Conservation (phyloP, 2,888 invertebrate species). For the Meiosimyza decipiens region DNA sequence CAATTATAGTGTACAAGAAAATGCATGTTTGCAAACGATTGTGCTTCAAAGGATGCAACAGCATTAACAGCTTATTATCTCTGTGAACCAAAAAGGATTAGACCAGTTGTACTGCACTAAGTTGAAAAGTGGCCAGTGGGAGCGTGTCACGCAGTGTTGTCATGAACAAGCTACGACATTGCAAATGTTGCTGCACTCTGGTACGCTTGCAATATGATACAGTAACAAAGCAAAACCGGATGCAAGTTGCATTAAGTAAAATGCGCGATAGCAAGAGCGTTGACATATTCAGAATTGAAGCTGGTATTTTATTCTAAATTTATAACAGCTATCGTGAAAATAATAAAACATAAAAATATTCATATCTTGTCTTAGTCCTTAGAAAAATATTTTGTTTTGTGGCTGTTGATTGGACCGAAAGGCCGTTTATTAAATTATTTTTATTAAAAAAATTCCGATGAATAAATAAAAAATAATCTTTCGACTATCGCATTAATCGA, state of each 20-base stretch:
- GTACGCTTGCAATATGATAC: neutral
- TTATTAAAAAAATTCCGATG: too few species aligned
- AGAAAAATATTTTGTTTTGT: too few species aligned
- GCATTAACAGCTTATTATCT: slow-evolving; percentile 18
- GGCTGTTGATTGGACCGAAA: too few species aligned
- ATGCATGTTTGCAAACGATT: neutral
- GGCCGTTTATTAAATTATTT: too few species aligned
- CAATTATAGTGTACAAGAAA: slow-evolving; percentile 11
- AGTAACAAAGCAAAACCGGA: neutral
- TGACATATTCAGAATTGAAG: neutral
- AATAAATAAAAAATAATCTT: too few species aligned
- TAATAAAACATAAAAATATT: too few species aligned
- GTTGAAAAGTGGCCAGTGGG: neutral
- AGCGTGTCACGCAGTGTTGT: slow-evolving; percentile 2
- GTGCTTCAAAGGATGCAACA: slow-evolving; percentile 13
- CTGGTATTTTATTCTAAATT: too few species aligned
- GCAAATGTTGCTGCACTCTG: neutral
- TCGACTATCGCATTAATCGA: too few species aligned
- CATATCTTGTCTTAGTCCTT: too few species aligned
- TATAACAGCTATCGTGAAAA: too few species aligned
- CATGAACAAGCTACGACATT: too few species aligned
- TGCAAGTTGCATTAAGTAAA: neutral
- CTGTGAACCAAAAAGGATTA: slow-evolving; percentile 10
- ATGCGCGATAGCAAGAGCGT: neutral
- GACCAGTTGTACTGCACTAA: neutral